Evolutionary conservation across 2,888 invertebrate genomes (phyloP).

Genomic region (Sialis lutaria): DNA sequence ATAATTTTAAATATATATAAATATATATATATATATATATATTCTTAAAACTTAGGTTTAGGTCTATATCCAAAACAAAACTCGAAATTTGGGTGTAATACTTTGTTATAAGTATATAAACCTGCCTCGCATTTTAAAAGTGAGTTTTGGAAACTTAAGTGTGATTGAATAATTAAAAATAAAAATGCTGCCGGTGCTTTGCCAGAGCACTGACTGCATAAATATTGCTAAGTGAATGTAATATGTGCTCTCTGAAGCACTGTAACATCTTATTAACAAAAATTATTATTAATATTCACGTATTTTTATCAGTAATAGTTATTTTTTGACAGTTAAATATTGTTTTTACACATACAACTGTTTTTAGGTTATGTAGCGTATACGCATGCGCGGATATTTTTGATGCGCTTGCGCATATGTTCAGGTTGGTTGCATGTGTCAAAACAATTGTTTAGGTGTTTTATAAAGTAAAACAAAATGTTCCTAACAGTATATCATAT

Average conservation of each 20-base stretch:
- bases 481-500: slow-evolving; percentile 30
- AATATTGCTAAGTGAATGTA: slow-evolving; percentile 29
- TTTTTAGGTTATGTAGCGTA: slow-evolving; percentile 3
- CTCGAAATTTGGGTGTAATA: slow-evolving; percentile 29
- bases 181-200: slow-evolving; percentile 12
- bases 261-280: slow-evolving; percentile 21
- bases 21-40: slow-evolving; percentile 8
- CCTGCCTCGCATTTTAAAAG: slow-evolving; percentile 53
- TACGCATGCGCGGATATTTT: slow-evolving; percentile 1
- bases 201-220: slow-evolving; percentile 9
- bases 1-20: slow-evolving; percentile 22
- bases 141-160: slow-evolving; percentile 60
- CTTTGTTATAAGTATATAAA: slow-evolving; percentile 24
- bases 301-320: slow-evolving; percentile 9
- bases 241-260: slow-evolving; percentile 20
- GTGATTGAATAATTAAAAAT: slow-evolving; percentile 35
- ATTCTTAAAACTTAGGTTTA: slow-evolving; percentile 24
- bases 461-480: slow-evolving; percentile 10
- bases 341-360: neutral
- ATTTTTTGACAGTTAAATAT: neutral
- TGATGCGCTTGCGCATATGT: neutral
- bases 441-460: too few relatives aligned
- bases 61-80: slow-evolving; percentile 29
- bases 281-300: slow-evolving; percentile 33
- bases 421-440: too few relatives aligned